These are phyloP conservation scores for Dallia pectoralis DNA, from an alignment of 2,797 vertebrate genomes.

Conservation along the genomic window DNA sequence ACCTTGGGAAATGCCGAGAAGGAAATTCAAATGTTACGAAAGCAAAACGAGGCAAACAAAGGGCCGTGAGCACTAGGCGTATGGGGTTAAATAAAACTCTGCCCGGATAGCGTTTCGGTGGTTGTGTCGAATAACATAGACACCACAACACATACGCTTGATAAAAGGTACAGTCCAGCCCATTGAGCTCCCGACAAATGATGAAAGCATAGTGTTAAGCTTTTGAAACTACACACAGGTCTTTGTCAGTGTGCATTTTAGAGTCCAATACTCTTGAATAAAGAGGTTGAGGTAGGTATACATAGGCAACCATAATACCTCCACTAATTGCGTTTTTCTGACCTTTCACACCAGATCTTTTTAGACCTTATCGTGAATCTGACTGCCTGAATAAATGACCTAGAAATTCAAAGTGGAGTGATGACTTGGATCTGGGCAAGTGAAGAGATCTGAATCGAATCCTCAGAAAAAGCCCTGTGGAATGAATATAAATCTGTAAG, in stretches of 20 bases:
- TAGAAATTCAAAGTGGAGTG: too few species aligned
- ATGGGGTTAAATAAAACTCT: conserved; percentile 27
- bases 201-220: background rate
- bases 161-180: background rate
- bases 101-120: conserved; percentile 14
- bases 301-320: too few species aligned
- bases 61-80: background rate
- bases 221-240: background rate
- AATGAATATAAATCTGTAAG: background rate
- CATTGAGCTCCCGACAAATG: background rate
- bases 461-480: background rate
- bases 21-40: conserved; percentile 50
- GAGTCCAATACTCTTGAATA: background rate
- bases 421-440: background rate
- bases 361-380: too few species aligned
- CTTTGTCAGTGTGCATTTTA: background rate
- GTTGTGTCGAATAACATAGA: conserved; percentile 1
- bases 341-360: too few species aligned
- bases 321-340: too few species aligned
- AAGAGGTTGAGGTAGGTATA: background rate
- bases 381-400: too few species aligned
- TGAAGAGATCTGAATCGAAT: background rate
- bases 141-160: background rate
- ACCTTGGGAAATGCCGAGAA: conserved; percentile 47
- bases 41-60: conserved; percentile 41